Conservation (phyloP, 2,797 vertebrate species). For the Melanotaenia nigrans region DNA sequence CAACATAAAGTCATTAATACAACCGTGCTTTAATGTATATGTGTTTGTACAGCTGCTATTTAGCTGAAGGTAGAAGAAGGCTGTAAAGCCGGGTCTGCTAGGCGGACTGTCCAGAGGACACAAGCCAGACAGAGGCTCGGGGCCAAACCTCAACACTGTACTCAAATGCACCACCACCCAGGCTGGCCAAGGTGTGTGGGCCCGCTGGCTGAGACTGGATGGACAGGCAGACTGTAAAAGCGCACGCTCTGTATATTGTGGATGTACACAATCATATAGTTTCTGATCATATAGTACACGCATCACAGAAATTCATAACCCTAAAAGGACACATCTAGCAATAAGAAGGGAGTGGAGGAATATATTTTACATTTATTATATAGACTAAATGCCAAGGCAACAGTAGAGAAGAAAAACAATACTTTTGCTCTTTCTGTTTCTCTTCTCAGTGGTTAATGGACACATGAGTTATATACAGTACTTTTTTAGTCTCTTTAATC, state of each 20-base stretch:
- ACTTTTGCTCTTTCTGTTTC: constrained; percentile 69
- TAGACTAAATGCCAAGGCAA: constrained; percentile 55
- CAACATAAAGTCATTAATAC: constrained; percentile 77
- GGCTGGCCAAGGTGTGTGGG: constrained; percentile 83
- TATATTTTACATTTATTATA: constrained; percentile 69
- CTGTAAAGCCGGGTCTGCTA: constrained; percentile 37
- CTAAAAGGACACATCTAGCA: constrained; percentile 54
- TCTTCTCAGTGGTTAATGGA: constrained; percentile 82
- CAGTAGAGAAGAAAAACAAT: constrained; percentile 67
- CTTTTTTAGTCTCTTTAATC: constrained; percentile 85
- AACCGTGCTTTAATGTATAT: constrained; percentile 71
- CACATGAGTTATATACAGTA: constrained; percentile 82
- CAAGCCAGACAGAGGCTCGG: constrained; percentile 54
- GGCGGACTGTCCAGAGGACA: constrained; percentile 68
- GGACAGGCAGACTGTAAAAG: constrained; percentile 51
- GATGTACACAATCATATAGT: constrained; percentile 24
- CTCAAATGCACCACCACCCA: constrained; percentile 80
- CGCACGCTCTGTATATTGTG: constrained; percentile 17
- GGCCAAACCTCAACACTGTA: constrained; percentile 81
- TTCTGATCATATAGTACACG: constrained; percentile 58
- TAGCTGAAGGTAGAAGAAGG: constrained; percentile 69
- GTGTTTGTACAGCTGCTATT: constrained; percentile 81
- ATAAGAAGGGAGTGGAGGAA: constrained; percentile 34
- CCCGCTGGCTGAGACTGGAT: constrained; percentile 63
- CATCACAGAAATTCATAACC: constrained; percentile 51